These are phyloP conservation scores for Vimba vimba DNA, from an alignment of 2,113 vertebrate species.

Conservation along the genomic window DNA sequence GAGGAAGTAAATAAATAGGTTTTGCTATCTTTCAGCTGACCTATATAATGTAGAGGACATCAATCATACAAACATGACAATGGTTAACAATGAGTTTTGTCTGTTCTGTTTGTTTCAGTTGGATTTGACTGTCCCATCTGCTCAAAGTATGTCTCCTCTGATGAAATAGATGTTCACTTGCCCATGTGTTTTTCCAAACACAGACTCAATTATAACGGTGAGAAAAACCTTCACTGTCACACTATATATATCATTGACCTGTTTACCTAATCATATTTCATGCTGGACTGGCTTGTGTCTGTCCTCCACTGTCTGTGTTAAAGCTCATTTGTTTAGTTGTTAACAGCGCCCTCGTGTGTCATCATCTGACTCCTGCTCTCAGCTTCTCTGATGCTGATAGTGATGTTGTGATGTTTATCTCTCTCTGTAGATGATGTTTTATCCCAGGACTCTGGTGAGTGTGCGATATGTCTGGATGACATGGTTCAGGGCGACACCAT, in stretches of 20 bases:
- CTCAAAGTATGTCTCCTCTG: constrained; percentile 92
- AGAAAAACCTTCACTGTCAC: constrained; percentile 64
- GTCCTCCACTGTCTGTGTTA: background rate
- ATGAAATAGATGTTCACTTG: constrained; percentile 96
- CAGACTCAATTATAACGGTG: constrained; percentile 96
- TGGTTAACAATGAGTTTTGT: background rate
- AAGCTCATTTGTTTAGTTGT: background rate
- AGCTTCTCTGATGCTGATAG: background rate
- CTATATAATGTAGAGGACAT: background rate
- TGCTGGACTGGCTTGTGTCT: background rate
- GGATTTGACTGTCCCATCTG: constrained; percentile 97
- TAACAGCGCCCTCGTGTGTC: background rate
- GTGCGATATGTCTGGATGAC: constrained; percentile 96
- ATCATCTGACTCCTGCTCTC: background rate
- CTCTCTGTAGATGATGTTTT: constrained; percentile 93
- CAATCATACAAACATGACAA: background rate
- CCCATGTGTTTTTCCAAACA: constrained; percentile 97
- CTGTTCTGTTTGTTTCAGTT: constrained; percentile 59
- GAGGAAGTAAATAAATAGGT: background rate
- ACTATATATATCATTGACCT: background rate
- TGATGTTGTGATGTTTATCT: constrained; percentile 4
- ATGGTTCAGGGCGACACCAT: constrained; percentile 97
- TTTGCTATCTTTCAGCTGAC: background rate
- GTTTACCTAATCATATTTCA: background rate
- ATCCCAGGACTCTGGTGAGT: constrained; percentile 95